Base-by-base conservation (phyloP, 2,888 invertebrate species). In the Orthonychiurus folsomi region DNA sequence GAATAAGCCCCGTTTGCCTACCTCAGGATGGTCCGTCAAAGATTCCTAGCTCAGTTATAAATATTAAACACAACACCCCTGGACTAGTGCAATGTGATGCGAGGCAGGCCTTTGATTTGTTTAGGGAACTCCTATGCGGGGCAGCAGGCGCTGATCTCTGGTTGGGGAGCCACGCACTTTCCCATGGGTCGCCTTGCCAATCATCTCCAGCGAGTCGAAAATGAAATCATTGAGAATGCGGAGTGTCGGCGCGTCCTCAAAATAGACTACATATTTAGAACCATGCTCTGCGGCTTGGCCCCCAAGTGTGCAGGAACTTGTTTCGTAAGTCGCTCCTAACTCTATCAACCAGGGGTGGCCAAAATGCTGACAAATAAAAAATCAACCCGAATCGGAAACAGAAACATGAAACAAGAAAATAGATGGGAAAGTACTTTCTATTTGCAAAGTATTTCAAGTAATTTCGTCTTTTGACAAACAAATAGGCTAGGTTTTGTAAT, bases 221-320 rank as follows among this genome's bases (percentile, higher is more conserved):
- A 76, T 15, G 74, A 75, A 60, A 73, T 75, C 2, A 67, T 77
- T 18, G 75, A 76, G 48, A 77, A 77, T 63, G 73, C 72, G 9
- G 74, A 75, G 48, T 77, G 78, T 68, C 74, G 75, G 37, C 70
- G 73, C n/a, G 72, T 74, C 3, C 74, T 77, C 2, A 76, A 75
- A 61, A 72, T 72, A 27, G 76, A 76, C 24, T 76, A 75, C 60
- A 73, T 77, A 20, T 75, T 74, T 0, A 55, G 69, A 1, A 75
- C 76, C 3, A 78, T 77, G 77, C 62, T 77, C 56, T 78, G 78
- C 62, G 76, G 76, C 3, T 75, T 76, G 20, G 75, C 76, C 5
- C 73, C 75, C 1, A 73, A 74, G 50, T 71, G 74, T 59, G 75
- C 77, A 64, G 77, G 77, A 57, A 77, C 78, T 2, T 78, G 78